Evolutionary conservation across 2,113 vertebrate species (phyloP).

Genomic region (Prunella himalayana): DNA sequence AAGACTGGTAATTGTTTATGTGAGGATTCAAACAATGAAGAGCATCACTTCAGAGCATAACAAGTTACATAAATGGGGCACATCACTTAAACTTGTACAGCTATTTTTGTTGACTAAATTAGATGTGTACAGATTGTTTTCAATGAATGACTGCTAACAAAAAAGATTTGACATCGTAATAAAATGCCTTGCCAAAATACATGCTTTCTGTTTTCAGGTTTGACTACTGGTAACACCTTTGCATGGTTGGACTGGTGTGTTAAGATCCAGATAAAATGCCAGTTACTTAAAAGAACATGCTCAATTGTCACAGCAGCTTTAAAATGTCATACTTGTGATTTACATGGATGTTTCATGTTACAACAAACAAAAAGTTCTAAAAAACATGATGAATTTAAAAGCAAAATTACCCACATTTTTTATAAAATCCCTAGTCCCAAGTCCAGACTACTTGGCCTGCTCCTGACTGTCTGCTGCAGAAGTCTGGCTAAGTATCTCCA

Average conservation of each 20-base stretch:
- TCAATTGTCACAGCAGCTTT: not conserved
- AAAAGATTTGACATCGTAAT: not conserved
- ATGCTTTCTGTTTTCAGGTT: not conserved
- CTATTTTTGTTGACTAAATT: not conserved
- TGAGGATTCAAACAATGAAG: not conserved
- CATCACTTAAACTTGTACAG: not conserved
- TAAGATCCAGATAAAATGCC: not conserved
- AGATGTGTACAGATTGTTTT: not conserved
- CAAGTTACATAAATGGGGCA: not conserved
- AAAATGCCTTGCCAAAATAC: not conserved
- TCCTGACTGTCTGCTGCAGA: not conserved
- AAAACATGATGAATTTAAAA: not conserved
- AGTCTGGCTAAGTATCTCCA: not conserved
- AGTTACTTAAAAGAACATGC: not conserved
- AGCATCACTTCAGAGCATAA: not conserved
- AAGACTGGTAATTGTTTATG: not conserved
- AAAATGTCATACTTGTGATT: not conserved
- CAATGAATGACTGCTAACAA: not conserved
- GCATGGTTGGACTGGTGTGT: not conserved
- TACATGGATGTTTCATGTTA: not conserved
- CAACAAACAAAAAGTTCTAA: not conserved
- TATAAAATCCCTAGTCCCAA: fast-evolving
- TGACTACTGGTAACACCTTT: not conserved
- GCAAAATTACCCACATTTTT: not conserved
- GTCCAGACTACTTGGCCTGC: not conserved